Evolutionary conservation across 2,888 invertebrate genomes (phyloP).

Genomic region (Polyploca ridens): DNA sequence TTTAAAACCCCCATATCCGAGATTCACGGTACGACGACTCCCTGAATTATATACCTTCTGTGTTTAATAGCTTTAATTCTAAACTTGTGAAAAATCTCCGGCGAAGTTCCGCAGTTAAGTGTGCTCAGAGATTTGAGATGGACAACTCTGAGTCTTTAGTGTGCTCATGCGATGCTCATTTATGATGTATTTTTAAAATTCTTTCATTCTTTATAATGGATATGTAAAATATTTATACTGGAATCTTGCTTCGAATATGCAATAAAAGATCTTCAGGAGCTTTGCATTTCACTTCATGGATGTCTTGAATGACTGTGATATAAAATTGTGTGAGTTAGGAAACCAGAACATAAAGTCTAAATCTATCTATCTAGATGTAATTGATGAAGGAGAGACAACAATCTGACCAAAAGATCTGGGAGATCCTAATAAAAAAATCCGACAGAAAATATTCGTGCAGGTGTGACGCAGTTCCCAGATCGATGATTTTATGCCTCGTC

Average conservation of each 20-base stretch:
- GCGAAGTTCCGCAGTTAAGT: constrained; percentile 57
- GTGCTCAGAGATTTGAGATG: constrained; percentile 40
- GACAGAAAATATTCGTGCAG: constrained; percentile 23
- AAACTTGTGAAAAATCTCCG: constrained; percentile 69
- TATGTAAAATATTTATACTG: neutral
- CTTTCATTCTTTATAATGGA: constrained; percentile 17
- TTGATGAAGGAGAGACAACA: too few relatives aligned
- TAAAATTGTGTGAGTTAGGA: too few relatives aligned
- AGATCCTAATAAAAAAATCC: neutral
- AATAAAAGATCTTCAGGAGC: too few relatives aligned
- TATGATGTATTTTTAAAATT: constrained; percentile 49
- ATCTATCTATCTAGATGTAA: too few relatives aligned
- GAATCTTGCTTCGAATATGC: neutral
- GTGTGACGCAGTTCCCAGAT: constrained; percentile 32
- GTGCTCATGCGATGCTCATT: constrained; percentile 48
- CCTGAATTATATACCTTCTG: constrained; percentile 66
- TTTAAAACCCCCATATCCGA: constrained; percentile 60
- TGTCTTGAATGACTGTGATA: too few relatives aligned
- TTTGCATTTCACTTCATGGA: too few relatives aligned
- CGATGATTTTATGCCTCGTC: constrained; percentile 39
- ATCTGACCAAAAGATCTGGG: too few relatives aligned
- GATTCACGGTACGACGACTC: constrained; percentile 44
- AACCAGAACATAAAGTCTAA: too few relatives aligned
- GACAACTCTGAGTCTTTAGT: constrained; percentile 40
- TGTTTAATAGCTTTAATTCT: constrained; percentile 69